A percentile compares a stretch with the other conserved stretches of the same genome.
phyloP scores from a whole-genome alignment of 2,888 invertebrate species.

The Diabrotica balteata region DNA sequence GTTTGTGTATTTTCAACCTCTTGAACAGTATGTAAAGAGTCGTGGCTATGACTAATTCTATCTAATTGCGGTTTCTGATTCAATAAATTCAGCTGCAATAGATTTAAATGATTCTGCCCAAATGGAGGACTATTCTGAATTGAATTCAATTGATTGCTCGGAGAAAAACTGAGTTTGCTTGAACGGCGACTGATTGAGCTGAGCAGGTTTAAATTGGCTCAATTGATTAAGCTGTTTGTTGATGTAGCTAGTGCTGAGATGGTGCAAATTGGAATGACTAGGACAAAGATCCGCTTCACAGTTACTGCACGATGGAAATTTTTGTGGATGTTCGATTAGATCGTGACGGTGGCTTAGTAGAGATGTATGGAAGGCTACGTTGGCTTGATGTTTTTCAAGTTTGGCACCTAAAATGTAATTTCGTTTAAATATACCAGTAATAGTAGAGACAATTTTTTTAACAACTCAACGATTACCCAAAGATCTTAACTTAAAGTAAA shows the following conservation, averaged over 20 bases:
- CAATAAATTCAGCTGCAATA: constrained; percentile 12
- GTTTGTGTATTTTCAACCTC: constrained; percentile 25
- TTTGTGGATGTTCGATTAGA: constrained; percentile 32
- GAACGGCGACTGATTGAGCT: constrained; percentile 2
- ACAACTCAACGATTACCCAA: too few relatives aligned
- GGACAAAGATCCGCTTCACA: constrained; percentile 50
- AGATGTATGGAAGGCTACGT: constrained; percentile 52
- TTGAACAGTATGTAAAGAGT: constrained; percentile 32
- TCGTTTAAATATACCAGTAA: too few relatives aligned
- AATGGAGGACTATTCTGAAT: background rate
- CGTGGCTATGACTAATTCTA: constrained; percentile 44
- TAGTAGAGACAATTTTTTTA: too few relatives aligned
- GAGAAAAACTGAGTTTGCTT: background rate
- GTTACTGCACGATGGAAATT: constrained; percentile 44
- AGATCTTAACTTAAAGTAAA: too few relatives aligned
- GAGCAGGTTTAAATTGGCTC: constrained; percentile 33
- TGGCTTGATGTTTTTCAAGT: constrained; percentile 45
- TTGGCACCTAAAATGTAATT: constrained; percentile 29
- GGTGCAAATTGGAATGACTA: constrained; percentile 52
- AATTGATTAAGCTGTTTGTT: constrained; percentile 49
- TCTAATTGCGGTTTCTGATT: constrained; percentile 23
- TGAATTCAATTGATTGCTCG: background rate
- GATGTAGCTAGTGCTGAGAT: constrained; percentile 50
- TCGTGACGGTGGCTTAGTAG: constrained; percentile 48
- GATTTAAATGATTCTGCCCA: constrained; percentile 3